Evolutionary conservation across 2,888 invertebrate species (phyloP), one percentile per base, ranked within the genome.

Genomic region (Hemicrepidius hirtus): DNA sequence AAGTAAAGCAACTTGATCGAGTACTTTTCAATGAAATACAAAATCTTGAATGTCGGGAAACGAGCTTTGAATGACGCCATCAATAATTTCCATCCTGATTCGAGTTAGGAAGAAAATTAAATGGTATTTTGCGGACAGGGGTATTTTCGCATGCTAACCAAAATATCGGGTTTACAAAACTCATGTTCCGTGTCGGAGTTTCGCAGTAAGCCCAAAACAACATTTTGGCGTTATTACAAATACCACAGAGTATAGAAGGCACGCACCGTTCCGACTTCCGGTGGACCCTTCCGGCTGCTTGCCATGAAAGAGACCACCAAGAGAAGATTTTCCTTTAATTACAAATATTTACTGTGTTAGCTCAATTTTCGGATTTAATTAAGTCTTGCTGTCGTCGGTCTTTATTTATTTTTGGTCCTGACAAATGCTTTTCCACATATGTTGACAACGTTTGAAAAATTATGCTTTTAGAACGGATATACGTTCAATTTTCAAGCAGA

Each of bases 171-270:
- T 13, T 40, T 35, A 12, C 57, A 57, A 37, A 57, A 57, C 57
- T 60, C 60, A 44, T 28, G 60, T 44, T 60, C 28, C 60, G 16
- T 32, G 41, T 60, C 60, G 13, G 57, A 44, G 44, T 44, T 60
- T 44, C 60, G n/a, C n/a, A 41, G 44, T 60, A 18, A 24, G 28
- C 44, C 44, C 60, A 44, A 57, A 44, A 44, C 60, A 60, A 28
- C 21, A 20, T 60, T 60, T 60, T 60, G 60, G 60, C 57, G 44
- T 60, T 57, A 60, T 60, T 60, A 60, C 60, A 60, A 60, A 60
- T 60, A 60, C 60, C 60, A 28, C 41, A 40, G 21, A 44, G 41
- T 44, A 60, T 60, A 44, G 60, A 60, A 60, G 13, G 44, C 44
- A 60, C 60, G 60, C 60, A 44, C 44, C 44, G 20, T 44, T 12